Evolutionary conservation across 2,888 invertebrate species (phyloP).

Genomic region (Nephrotoma guestfalica): DNA sequence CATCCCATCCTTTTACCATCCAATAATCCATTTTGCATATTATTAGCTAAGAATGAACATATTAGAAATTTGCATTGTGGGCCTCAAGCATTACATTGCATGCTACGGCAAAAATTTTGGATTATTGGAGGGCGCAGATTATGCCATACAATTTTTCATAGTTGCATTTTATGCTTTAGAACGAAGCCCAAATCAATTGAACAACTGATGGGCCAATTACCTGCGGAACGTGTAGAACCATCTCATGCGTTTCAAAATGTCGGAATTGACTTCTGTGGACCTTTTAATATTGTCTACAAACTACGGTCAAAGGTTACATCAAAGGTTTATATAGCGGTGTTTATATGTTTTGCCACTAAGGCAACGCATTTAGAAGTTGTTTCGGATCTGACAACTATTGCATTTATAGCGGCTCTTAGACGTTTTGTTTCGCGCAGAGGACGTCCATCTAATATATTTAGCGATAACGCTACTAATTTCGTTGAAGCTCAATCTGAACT

Average conservation of each 20-base stretch:
- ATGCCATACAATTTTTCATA: no score
- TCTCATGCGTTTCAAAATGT: constrained; percentile 8
- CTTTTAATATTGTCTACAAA: constrained; percentile 10
- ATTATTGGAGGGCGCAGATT: no score
- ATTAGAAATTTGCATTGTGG: no score
- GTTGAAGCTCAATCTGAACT: background rate
- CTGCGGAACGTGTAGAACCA: constrained; percentile 7
- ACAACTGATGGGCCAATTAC: constrained; percentile 10
- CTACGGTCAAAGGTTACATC: constrained; percentile 5
- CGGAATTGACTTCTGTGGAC: constrained; percentile 11
- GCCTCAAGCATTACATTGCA: no score
- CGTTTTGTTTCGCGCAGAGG: background rate
- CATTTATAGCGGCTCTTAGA: background rate
- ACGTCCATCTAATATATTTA: background rate
- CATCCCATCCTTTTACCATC: no score
- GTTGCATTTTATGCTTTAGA: constrained; percentile 7
- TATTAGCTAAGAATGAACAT: no score
- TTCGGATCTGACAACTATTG: background rate
- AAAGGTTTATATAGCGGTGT: background rate
- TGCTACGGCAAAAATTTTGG: no score
- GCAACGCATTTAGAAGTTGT: background rate
- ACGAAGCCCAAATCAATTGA: constrained; percentile 7
- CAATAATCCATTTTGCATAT: no score
- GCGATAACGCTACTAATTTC: background rate
- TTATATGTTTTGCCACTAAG: background rate